Evolutionary conservation across 2,888 invertebrate species (phyloP), one percentile per base, ranked within the genome.

Genomic region (Psylliodes chrysocephalus): DNA sequence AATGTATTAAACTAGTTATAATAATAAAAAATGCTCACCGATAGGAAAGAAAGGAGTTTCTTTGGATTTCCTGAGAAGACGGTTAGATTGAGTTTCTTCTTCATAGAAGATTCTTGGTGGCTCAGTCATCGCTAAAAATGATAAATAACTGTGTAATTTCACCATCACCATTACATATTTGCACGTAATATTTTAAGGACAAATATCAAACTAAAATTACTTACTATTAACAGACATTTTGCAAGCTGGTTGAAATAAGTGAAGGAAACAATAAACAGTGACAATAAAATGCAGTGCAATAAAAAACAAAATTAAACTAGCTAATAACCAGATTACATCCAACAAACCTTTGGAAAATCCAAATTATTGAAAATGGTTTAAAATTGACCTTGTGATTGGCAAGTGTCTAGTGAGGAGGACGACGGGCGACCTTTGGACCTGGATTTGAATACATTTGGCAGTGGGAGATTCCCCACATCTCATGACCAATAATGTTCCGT

Each of bases 21-120:
- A 33, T 7, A 33, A 33, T 2, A n/a, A 2, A 7, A 7, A 10
- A 2, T 17, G 51, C 86, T 85, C 83, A 91, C 91, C 91, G 70
- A 90, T 82, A 46, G 90, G 85, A 87, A 91, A 89, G 77, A 91
- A 89, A 0, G 91, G 91, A 1, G 89, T 87, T 75, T 91, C 91
- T 77, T 89, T 89, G 1, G 90, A 87, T 78, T 91, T 91, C 68
- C 87, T 86, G 0, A 87, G 82, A 40, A 91, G 79, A 75, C 85
- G 88, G 1, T 85, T 84, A 1, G 82, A 76, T 56, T 87, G 86
- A 72, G 85, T 84, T 81, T 89, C 88, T 64, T 86, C 85, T 56
- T 80, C 82, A 67, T 60, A 73, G 49, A 53, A 67, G 0, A 70
- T 67, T 53, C 49, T 57, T n/a, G 47, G 28, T 15, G 40, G 42